Base-by-base conservation (phyloP, 2,797 vertebrate species). In the Diplodus puntazzo region DNA sequence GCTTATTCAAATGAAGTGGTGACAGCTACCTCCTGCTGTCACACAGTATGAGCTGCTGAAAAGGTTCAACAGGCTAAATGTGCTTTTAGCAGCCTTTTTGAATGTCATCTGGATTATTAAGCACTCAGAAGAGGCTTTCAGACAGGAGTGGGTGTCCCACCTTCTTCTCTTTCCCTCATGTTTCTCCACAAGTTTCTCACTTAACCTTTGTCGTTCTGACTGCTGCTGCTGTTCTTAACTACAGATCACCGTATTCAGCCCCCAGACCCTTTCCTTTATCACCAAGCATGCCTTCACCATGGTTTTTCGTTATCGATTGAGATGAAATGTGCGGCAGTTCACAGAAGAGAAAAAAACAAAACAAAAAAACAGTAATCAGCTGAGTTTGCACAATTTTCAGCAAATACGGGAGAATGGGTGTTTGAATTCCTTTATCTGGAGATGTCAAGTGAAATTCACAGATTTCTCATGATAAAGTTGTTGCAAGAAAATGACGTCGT, bases 51-150 rank as follows among this genome's bases (percentile, higher is more conserved):
- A 50, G 46, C 17, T 11, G 20, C n/a, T 58, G 45, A 57, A 50
- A 55, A 42, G 8, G 54, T 61, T 55, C 43, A 55, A 10, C 6
- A n/a, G 48, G 27, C 14, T 61, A 46, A 64, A 34, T 14, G n/a
- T 30, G 54, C 48, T 27, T 63, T 73, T 30, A 34, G 48, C 49
- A 58, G 53, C 55, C n/a, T 59, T 42, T 55, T 45, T 48, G 3
- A 73, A 73, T 69, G 64, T 59, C 64, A 73, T 43, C 64, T 65
- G 25, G 58, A 71, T 67, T 23, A 67, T 20, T 50, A 66, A 61
- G 73, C 55, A 65, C 66, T 46, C 43, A 58, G 5, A 30, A 1
- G 25, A n/a, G n/a, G n/a, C n/a, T n/a, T n/a, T n/a, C n/a, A n/a
- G n/a, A n/a, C 7, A 48, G 9, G 4, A 69, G 45, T 43, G 25